Percentiles rank a stretch among this genome's conserved stretches.
phyloP scores from a whole-genome alignment of 1,140 invertebrate genomes.

The Phymorhynchus buccinoides region DNA sequence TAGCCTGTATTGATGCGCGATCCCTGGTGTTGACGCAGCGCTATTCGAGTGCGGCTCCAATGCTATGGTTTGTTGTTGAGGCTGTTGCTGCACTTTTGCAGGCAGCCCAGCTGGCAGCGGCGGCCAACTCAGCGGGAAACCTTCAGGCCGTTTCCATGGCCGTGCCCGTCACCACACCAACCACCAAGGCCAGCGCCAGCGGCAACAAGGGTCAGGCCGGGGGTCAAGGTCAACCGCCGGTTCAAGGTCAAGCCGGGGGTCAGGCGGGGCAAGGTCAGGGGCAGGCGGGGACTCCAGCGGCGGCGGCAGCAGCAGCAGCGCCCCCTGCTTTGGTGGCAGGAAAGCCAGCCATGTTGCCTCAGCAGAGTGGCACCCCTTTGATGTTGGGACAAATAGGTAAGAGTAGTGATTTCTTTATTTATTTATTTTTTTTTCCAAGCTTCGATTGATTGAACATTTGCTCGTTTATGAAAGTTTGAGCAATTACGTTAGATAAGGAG shows the following conservation, averaged over 20 bases:
- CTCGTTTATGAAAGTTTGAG: too few relatives aligned
- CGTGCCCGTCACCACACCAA: slow-evolving; percentile 36
- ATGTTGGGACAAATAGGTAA: slow-evolving; percentile 62
- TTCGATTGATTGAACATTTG: too few relatives aligned
- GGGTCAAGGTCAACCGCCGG: slow-evolving; percentile 36
- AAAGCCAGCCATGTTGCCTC: slow-evolving; percentile 60
- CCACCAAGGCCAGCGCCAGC: slow-evolving; percentile 35
- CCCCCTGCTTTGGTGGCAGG: slow-evolving; percentile 57
- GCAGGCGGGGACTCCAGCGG: slow-evolving; percentile 21
- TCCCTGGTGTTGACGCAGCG: too few relatives aligned
- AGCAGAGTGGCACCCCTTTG: slow-evolving; percentile 55
- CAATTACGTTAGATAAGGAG: too few relatives aligned
- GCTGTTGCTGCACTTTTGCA: background rate
- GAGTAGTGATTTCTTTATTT: too few relatives aligned
- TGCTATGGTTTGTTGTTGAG: background rate
- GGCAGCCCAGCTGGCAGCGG: slow-evolving; percentile 29
- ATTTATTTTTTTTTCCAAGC: too few relatives aligned
- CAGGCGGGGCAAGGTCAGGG: slow-evolving; percentile 42
- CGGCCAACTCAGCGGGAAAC: slow-evolving; percentile 29
- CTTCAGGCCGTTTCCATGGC: slow-evolving; percentile 42
- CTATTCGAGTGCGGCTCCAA: too few relatives aligned
- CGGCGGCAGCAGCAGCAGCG: slow-evolving; percentile 36
- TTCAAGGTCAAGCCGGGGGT: slow-evolving; percentile 42
- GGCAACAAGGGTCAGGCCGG: slow-evolving; percentile 38
- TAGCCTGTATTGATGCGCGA: too few relatives aligned